These are phyloP conservation scores for Gobio gobio DNA, from an alignment of 2,113 vertebrate species.

Conservation along the genomic window DNA sequence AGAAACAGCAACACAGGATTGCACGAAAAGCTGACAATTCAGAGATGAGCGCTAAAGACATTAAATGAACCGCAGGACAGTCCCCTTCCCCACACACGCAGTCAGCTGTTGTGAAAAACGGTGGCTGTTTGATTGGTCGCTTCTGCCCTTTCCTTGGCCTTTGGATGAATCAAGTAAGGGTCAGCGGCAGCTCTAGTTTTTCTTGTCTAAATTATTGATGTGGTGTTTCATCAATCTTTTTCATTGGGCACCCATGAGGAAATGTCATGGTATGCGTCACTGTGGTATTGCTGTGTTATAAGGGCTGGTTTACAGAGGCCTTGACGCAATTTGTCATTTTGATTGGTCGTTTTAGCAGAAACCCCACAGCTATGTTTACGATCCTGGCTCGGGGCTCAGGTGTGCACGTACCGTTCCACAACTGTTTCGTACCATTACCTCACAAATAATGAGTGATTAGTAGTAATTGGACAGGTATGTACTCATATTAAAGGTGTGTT, in stretches of 20 bases:
- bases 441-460: conserved; percentile 35
- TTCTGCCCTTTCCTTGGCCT: conserved; percentile 39
- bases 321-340: conserved; percentile 48
- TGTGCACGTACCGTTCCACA: neutral
- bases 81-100: neutral
- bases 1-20: conserved; percentile 73
- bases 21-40: conserved; percentile 57
- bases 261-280: conserved; percentile 44
- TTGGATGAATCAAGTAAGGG: conserved; percentile 20
- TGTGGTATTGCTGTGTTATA: conserved; percentile 49
- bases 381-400: conserved; percentile 33
- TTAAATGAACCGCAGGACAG: conserved; percentile 8
- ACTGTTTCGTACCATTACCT: conserved; percentile 27
- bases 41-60: conserved; percentile 41
- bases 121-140: conserved; percentile 15
- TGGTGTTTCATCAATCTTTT: conserved; percentile 49
- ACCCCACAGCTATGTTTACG: conserved; percentile 36
- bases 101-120: conserved; percentile 2
- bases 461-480: conserved; percentile 18
- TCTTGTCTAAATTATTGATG: conserved; percentile 49
- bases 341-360: conserved; percentile 46
- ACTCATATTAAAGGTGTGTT: neutral
- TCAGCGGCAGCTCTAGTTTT: conserved; percentile 39
- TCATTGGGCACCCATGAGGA: conserved; percentile 46
- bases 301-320: conserved; percentile 22